These are phyloP conservation scores for Periophthalmus magnuspinnatus DNA, from an alignment of 2,797 vertebrate genomes.

Conservation along the genomic window DNA sequence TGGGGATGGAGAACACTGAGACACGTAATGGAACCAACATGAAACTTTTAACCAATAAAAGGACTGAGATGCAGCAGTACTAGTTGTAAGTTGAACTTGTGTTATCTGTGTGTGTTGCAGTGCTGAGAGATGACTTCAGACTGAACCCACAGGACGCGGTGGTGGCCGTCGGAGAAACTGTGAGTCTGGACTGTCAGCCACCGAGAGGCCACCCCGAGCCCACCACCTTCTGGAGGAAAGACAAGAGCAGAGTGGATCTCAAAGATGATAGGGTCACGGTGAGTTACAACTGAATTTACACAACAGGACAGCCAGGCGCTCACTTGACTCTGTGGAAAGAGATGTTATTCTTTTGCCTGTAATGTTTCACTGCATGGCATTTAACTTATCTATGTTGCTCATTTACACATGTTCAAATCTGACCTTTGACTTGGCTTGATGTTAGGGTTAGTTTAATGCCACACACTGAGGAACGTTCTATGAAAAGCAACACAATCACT, in stretches of 20 bases:
- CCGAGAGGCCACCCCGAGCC: conserved; percentile 95
- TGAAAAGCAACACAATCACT: too few relatives aligned
- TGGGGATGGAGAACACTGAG: conserved; percentile 19
- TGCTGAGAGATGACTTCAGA: conserved; percentile 93
- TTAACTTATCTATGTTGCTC: neutral
- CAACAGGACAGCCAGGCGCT: neutral
- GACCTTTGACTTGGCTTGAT: neutral
- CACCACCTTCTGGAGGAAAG: conserved; percentile 95
- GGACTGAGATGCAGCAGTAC: conserved; percentile 12
- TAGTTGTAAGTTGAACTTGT: conserved; percentile 5
- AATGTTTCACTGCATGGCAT: neutral
- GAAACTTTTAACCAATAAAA: conserved; percentile 26
- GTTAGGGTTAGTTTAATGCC: too few relatives aligned
- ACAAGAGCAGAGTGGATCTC: conserved; percentile 89
- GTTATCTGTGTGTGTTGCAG: conserved; percentile 65
- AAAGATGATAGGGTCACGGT: conserved; percentile 91
- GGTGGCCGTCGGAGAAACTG: conserved; percentile 90
- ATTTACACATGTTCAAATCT: neutral
- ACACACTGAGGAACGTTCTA: too few relatives aligned
- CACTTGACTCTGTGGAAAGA: neutral
- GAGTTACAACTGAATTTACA: conserved; percentile 27
- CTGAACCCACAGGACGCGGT: conserved; percentile 93
- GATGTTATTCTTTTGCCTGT: neutral
- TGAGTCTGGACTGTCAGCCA: conserved; percentile 90
- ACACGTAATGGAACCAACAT: conserved; percentile 15